Evolutionary conservation across 2,888 invertebrate species (phyloP).

Genomic region (Oligia fasciuncula): DNA sequence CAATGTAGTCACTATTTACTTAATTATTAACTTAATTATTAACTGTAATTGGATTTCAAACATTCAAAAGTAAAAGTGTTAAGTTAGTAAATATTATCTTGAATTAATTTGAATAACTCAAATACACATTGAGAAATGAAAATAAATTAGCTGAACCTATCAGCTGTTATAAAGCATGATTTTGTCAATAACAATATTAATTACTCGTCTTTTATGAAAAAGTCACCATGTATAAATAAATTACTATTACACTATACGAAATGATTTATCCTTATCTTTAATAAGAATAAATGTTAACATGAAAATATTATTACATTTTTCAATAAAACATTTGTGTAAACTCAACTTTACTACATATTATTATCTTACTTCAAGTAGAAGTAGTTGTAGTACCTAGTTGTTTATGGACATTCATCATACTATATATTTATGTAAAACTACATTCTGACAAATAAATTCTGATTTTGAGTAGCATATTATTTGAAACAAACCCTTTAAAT

Average conservation of each 20-base stretch:
- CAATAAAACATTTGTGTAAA: constrained; percentile 18
- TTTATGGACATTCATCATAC: neutral
- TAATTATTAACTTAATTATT: constrained; percentile 28
- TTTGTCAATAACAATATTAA: neutral
- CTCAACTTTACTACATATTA: neutral
- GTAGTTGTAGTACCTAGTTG: neutral
- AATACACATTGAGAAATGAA: neutral
- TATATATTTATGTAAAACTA: neutral
- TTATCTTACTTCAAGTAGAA: neutral
- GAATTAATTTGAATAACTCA: neutral
- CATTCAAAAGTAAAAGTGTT: neutral
- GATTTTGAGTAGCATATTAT: neutral
- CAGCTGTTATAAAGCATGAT: neutral
- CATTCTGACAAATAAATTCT: neutral
- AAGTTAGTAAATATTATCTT: neutral
- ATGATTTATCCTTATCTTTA: constrained; percentile 7
- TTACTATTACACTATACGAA: neutral
- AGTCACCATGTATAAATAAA: neutral
- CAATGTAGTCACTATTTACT: neutral
- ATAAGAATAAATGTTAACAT: neutral
- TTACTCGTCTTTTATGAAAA: neutral
- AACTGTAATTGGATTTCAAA: constrained; percentile 17
- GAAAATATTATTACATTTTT: constrained; percentile 12
- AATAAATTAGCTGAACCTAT: neutral
- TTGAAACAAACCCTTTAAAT: neutral